These are phyloP conservation scores for Linyphia triangularis DNA, from an alignment of 2,888 invertebrate genomes.

Conservation along the genomic window DNA sequence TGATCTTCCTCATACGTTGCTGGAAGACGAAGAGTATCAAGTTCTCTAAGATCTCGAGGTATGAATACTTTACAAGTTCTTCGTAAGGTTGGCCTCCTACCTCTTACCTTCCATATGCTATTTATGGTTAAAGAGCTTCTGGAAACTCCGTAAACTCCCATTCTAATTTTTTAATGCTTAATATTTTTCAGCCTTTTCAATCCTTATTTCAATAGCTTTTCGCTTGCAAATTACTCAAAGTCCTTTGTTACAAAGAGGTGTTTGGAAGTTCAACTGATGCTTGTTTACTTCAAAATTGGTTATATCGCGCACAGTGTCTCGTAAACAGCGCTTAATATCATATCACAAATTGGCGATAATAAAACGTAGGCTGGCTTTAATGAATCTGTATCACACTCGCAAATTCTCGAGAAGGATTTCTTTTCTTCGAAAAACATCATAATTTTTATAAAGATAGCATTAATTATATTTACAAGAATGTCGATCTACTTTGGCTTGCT, in stretches of 20 bases:
- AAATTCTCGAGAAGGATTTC: not conserved
- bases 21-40: constrained; percentile 62
- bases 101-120: constrained; percentile 66
- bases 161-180: not conserved
- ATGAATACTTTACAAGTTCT: constrained; percentile 71
- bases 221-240: not conserved
- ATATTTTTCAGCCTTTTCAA: not conserved
- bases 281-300: not conserved
- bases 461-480: not conserved
- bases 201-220: not conserved
- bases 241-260: not conserved
- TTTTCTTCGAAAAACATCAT: not conserved
- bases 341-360: constrained; percentile 27
- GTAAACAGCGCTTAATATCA: constrained; percentile 47
- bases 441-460: constrained; percentile 20
- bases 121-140: constrained; percentile 70
- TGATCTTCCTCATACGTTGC: constrained; percentile 70
- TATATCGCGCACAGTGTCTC: constrained; percentile 41
- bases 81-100: constrained; percentile 63
- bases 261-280: not conserved
- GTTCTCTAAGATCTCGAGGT: constrained; percentile 60
- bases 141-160: constrained; percentile 56
- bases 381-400: not conserved
- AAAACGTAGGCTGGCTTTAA: constrained; percentile 9
- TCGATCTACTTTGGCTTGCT: too few species aligned